Base-by-base conservation (phyloP, 2,888 invertebrate genomes). In the Drosophila aldrichi region DNA sequence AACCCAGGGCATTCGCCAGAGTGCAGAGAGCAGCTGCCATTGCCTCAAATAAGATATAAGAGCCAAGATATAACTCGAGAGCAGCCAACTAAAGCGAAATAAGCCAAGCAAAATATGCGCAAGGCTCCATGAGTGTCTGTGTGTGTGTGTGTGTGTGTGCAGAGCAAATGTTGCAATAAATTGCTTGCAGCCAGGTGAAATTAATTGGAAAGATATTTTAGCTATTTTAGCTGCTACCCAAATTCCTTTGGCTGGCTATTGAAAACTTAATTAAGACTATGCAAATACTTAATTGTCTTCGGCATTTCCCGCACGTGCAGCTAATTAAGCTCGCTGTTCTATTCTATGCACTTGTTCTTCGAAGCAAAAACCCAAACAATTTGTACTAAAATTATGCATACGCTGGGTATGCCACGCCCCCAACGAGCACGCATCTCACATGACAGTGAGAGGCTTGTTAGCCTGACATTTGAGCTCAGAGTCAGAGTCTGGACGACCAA, bases 171-270 rank as follows among this genome's bases (percentile, higher is more conserved):
- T 79, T 82, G 82, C 88, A 71, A 88, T 84, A 84, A 82, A 87
- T 82, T 84, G 74, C 83, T 82, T 38, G 72, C 59, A 85, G 69
- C 77, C 79, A 70, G 84, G 82, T 80, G 81, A 87, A 85, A 89
- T 86, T 86, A 89, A 86, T 86, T 86, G 89, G 82, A 89, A 82
- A 89, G 89, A 89, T 86, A 84, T 86, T 86, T 86, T 58, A 81
- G 72, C 66, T 81, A 86, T 88, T 79, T 86, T 69, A 80, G 66
- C 68, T 52, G 71, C 57, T 56, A 41, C 54, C 70, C 56, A 69
- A 70, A 77, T 82, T 82, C 64, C 58, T 55, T 55, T 46, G 44
- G 58, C 43, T 41, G 29, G 20, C 59, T 16, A 51, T 41, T 69
- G 44, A 64, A 60, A 78, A 78, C 77, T 77, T 78, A 74, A 77